Percentiles rank a stretch among this genome's conserved stretches.
Evolutionary conservation across 2,113 vertebrate genomes (phyloP).

Genomic region (Pygoscelis antarcticus): DNA sequence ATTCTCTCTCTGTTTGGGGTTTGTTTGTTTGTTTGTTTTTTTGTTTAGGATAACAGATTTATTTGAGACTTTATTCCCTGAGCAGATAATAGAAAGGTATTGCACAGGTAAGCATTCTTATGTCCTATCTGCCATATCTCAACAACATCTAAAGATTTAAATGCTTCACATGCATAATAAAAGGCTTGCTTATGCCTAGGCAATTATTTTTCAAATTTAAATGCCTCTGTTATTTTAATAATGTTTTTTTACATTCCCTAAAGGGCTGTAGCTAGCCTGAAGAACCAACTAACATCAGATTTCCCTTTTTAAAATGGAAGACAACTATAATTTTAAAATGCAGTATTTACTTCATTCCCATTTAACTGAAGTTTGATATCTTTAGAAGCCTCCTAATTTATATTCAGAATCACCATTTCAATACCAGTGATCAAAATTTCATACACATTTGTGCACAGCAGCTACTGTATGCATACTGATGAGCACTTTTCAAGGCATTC

Average conservation of each 20-base stretch:
- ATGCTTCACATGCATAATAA: conserved; percentile 25
- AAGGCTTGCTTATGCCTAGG: conserved; percentile 12
- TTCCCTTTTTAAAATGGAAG: conserved; percentile 1
- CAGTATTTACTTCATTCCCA: background rate
- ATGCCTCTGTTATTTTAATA: conserved; percentile 27
- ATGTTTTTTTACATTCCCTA: background rate
- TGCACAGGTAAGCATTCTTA: background rate
- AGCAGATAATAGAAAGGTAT: background rate
- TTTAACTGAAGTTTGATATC: background rate
- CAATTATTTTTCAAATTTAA: conserved; percentile 55
- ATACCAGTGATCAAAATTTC: conserved; percentile 51
- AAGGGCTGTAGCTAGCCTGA: background rate
- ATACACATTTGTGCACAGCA: conserved; percentile 54
- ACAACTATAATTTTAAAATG: background rate
- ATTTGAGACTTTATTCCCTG: conserved; percentile 8
- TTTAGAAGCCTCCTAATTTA: conserved; percentile 32
- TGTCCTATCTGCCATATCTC: conserved; percentile 21
- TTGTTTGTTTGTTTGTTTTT: background rate
- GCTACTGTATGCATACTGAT: conserved; percentile 38
- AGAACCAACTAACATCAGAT: background rate
- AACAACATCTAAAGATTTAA: conserved; percentile 32
- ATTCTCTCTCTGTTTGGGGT: background rate
- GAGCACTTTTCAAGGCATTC: background rate
- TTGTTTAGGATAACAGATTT: background rate
- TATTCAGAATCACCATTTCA: conserved; percentile 52